These are phyloP conservation scores for Acanthosoma haemorrhoidale DNA, from an alignment of 2,888 invertebrate genomes.

Conservation along the genomic window DNA sequence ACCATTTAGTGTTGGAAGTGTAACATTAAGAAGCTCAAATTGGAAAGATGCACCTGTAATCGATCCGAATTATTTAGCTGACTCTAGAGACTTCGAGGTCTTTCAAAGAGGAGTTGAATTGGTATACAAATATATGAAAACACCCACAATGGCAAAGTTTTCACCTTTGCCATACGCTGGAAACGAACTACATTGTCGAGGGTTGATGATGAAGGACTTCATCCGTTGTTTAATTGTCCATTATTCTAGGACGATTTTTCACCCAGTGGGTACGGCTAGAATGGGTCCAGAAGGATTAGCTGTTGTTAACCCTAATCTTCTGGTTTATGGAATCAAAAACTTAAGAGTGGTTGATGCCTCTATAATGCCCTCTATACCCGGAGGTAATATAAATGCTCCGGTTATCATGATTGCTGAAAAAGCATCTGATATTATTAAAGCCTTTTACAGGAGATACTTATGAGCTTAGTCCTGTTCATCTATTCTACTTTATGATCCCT, in stretches of 20 bases:
- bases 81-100: background rate
- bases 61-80: slow-evolving; percentile 15
- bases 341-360: slow-evolving; percentile 30
- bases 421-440: slow-evolving; percentile 30
- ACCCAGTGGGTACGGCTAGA: slow-evolving; percentile 26
- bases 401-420: slow-evolving; percentile 31
- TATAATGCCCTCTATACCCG: slow-evolving; percentile 24
- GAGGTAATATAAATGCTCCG: slow-evolving; percentile 30
- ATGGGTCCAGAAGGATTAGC: slow-evolving; percentile 18
- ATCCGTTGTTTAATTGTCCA: background rate
- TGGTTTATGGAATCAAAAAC: slow-evolving; percentile 18
- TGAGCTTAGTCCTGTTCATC: no score
- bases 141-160: background rate
- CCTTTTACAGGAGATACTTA: background rate
- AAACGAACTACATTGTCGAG: background rate
- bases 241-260: slow-evolving; percentile 22
- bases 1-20: slow-evolving; percentile 17
- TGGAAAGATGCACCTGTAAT: slow-evolving; percentile 12
- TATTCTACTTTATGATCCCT: no score
- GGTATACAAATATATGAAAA: background rate
- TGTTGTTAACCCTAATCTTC: slow-evolving; percentile 26
- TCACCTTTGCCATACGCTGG: background rate
- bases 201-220: background rate
- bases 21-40: slow-evolving; percentile 1
- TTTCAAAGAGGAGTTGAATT: background rate